Evolutionary conservation across 2,888 invertebrate species (phyloP), one percentile per base, ranked within the genome.

Genomic region (Linnaemya vulpina): DNA sequence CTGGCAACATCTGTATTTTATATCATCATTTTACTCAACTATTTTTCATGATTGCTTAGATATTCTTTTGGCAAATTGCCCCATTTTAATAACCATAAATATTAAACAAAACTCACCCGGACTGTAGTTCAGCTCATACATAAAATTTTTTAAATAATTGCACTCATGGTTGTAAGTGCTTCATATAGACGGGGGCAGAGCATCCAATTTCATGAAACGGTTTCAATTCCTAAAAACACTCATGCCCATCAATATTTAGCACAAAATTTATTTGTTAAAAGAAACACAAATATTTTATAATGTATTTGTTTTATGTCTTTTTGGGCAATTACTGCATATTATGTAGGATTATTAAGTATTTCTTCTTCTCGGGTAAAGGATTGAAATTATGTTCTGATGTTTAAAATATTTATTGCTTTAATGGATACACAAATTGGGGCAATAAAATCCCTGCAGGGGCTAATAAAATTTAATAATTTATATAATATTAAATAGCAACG

Each of bases 1-100:
- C 73, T 83, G 71, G 76, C 35, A 73, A 77, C 83, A 77, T 83
- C 83, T 77, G 77, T 60, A 77, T 83, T 82, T 82, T 67, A 77
- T 73, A 77, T 83, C 51, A 67, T 43, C 20, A 77, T 22, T 67
- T 65, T 67, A 43, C n/a, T 15, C 30, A 40, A n/a, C 13, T 53
- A 53, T 30, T 53, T n/a, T n/a, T 46, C 40, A 17, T 25, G 11
- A 43, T 70, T n/a, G 40, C 53, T 73, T 60, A 43, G 51, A 43
- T 46, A 22, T 49, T n/a, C 46, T 15, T 80, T 68, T 73, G 83
- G 77, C 77, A 83, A 58, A 76, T 60, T 67, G 77, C 53, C 46
- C 71, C 30, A 76, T 51, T 73, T 83, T 73, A 71, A 22, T 74
- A 55, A n/a, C 51, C 51, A 71, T 60, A 11, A 35, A 73, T 51